A percentile compares a stretch with the other conserved stretches of the same genome.
Conservation (phyloP, 2,888 invertebrate genomes). For the Margaritifera margaritifera region DNA sequence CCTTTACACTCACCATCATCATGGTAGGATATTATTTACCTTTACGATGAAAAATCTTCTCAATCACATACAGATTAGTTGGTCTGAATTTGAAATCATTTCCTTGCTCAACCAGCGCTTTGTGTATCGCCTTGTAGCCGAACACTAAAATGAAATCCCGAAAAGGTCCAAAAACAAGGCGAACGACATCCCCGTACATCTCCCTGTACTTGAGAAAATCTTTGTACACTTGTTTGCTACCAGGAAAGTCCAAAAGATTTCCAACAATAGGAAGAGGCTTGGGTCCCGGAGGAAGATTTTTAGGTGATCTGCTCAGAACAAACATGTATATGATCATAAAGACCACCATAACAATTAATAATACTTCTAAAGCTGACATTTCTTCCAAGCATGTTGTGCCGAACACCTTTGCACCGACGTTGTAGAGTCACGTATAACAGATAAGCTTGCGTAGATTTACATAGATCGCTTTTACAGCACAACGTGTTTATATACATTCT, state of each 20-base stretch:
- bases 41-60: conserved; percentile 14
- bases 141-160: conserved; percentile 9
- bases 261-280: conserved; percentile 16
- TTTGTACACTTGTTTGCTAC: conserved; percentile 8
- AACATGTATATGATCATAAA: conserved; percentile 5
- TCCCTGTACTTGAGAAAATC: conserved; percentile 1
- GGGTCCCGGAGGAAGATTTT: conserved; percentile 16
- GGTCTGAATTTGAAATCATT: conserved; percentile 24
- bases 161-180: conserved; percentile 16
- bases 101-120: conserved; percentile 15
- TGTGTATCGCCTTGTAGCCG: conserved; percentile 13
- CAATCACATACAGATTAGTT: conserved; percentile 10
- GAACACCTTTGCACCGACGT: no score
- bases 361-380: no score
- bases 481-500: no score
- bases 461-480: no score
- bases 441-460: no score
- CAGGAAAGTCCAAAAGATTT: neutral
- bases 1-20: no score
- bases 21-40: conserved; percentile 6
- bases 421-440: no score
- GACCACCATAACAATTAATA: neutral
- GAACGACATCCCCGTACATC: conserved; percentile 29
- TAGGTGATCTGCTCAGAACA: conserved; percentile 4
- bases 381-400: no score